Base-by-base conservation (phyloP, 1,140 invertebrate species). In the Penaeus vannamei region DNA sequence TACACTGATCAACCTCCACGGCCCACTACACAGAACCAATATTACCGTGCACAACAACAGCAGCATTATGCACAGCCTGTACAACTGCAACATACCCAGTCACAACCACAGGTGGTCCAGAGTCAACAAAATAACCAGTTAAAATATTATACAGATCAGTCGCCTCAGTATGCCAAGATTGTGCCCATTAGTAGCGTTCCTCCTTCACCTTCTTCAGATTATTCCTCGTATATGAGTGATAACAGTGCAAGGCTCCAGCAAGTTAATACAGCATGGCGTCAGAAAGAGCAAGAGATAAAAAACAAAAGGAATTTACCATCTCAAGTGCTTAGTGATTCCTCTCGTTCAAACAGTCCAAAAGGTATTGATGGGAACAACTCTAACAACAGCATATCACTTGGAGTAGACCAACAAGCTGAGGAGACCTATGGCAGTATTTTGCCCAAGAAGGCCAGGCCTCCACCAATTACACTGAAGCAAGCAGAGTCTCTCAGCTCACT, bases 281-380 rank as follows among this genome's bases (percentile, higher is more conserved):
- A 90, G 61, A 85, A 82, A 53, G 88, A 90, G 42, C 88, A 90
- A 36, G 88, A 90, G 66, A 80, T 90, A 94, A 94, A 91, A 94
- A 94, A 92, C 94, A 95, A 91, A 95, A 95, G 82, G 26, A 88
- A 77, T 66, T 53, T 90, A 32, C 59, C 76, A 42, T 46, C 62
- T 8, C 66, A 76, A 22, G 76, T 80, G 7, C 29, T 82, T 60
- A 90, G 87, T 66, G 91, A 91, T 61, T 91, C 89, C 20, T 91
- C 90, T 19, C 85, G 90, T 76, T 91, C 89, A 32, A 91, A 87
- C 76, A 91, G 91, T n/a, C 91, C 91, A 36, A 87, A 90, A 60
- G 32, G 53, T 17, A 53, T 53, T 32, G 88, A 90, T 46, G 62
- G 79, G 7, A 46, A 66, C 36, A 42, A 77, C 20, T 82, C 86